A percentile compares a stretch with the other conserved stretches of the same genome.
These are phyloP conservation scores for Bilobella aurantiaca DNA, from an alignment of 1,140 invertebrate species.

Conservation along the genomic window DNA sequence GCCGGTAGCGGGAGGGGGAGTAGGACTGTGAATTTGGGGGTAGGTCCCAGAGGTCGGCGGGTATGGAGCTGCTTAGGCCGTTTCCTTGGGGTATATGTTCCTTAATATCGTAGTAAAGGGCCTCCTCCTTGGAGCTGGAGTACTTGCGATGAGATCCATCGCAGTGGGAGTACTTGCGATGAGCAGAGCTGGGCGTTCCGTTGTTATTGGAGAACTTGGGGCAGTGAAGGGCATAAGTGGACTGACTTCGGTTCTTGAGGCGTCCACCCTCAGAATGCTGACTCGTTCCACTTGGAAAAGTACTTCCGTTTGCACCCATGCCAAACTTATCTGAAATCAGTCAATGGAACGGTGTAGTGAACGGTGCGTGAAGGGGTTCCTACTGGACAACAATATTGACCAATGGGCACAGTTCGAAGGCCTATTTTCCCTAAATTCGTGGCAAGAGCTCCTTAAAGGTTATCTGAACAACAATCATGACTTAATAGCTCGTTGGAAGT, in stretches of 20 bases:
- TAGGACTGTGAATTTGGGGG: conserved; percentile 10
- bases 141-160: too few species aligned
- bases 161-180: too few species aligned
- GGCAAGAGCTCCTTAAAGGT: too few species aligned
- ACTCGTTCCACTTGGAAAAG: not conserved
- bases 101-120: conserved; percentile 12
- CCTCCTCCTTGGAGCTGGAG: conserved; percentile 4
- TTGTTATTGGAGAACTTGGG: conserved; percentile 11
- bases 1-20: conserved; percentile 2
- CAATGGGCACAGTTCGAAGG: too few species aligned
- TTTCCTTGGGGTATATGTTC: not conserved
- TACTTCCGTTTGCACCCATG: conserved; percentile 33
- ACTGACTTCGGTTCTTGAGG: conserved; percentile 32
- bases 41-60: conserved; percentile 32
- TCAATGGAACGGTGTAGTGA: not conserved
- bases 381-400: not conserved
- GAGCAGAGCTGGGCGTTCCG: not conserved
- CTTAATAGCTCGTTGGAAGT: too few species aligned
- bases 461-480: too few species aligned
- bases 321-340: conserved; percentile 11
- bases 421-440: too few species aligned
- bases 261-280: conserved; percentile 8
- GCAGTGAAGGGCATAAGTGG: conserved; percentile 31
- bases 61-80: conserved; percentile 27
- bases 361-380: not conserved